These are phyloP conservation scores for Hoplostethus mediterraneus DNA, from an alignment of 2,797 vertebrate genomes.

Conservation along the genomic window DNA sequence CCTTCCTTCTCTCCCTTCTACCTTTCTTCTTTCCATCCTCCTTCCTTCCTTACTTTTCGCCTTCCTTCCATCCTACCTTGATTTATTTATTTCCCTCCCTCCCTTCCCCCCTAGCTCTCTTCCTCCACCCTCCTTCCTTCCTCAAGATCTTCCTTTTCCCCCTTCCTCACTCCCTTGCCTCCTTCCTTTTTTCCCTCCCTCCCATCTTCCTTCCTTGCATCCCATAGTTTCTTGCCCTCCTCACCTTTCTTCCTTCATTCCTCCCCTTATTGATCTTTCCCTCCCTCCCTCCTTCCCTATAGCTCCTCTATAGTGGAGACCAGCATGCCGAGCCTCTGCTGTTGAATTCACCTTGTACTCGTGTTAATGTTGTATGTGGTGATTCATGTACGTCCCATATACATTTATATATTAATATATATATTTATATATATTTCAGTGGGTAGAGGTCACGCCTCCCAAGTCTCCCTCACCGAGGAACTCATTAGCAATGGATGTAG, in stretches of 20 bases:
- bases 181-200: no score
- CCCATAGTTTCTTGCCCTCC: no score
- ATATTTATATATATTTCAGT: not conserved
- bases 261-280: no score
- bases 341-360: constrained; percentile 6
- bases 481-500: constrained; percentile 45
- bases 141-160: not conserved
- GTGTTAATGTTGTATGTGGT: not conserved
- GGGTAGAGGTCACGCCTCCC: constrained; percentile 33
- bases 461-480: constrained; percentile 23
- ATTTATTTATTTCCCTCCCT: not conserved
- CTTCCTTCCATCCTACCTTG: not conserved
- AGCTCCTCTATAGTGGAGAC: not conserved
- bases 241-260: no score
- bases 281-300: no score
- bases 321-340: not conserved
- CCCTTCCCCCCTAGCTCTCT: not conserved
- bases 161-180: no score
- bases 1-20: not conserved
- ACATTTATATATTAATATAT: not conserved
- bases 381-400: not conserved
- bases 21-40: not conserved
- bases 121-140: no score
- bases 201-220: no score
- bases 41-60: not conserved